phyloP scores from a whole-genome alignment of 2,888 invertebrate genomes.

The Pyralis farinalis region DNA sequence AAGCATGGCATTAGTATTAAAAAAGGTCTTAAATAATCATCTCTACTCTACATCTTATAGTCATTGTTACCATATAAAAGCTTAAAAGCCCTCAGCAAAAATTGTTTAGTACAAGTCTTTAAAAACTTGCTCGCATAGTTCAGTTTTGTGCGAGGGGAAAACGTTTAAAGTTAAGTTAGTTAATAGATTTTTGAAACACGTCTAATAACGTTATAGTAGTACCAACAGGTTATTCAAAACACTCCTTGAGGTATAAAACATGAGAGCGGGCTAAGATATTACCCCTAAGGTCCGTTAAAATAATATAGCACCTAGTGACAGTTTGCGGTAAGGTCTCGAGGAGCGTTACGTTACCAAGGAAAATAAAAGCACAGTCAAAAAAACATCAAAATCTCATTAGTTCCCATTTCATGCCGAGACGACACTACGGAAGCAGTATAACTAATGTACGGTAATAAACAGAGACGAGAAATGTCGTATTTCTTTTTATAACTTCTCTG shows the following conservation, averaged over 20 bases:
- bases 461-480: constrained; percentile 75
- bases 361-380: constrained; percentile 80
- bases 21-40: too few relatives aligned
- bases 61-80: too few relatives aligned
- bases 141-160: neutral
- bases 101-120: too few relatives aligned
- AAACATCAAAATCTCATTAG: constrained; percentile 82
- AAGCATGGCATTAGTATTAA: too few relatives aligned
- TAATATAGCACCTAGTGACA: constrained; percentile 36
- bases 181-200: constrained; percentile 1
- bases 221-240: constrained; percentile 8
- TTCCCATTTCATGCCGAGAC: constrained; percentile 78
- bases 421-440: constrained; percentile 80
- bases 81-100: too few relatives aligned
- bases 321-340: constrained; percentile 42
- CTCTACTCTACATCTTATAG: too few relatives aligned
- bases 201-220: constrained; percentile 7
- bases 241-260: constrained; percentile 3
- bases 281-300: constrained; percentile 25
- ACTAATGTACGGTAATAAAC: constrained; percentile 80
- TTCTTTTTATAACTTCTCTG: constrained; percentile 77
- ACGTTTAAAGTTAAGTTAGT: neutral
- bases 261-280: constrained; percentile 11
- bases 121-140: neutral
- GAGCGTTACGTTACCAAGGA: constrained; percentile 57